Percentiles rank a stretch among this genome's conserved stretches.
Conservation (phyloP, 2,797 vertebrate species). For the Crocodylus rhombifer region DNA sequence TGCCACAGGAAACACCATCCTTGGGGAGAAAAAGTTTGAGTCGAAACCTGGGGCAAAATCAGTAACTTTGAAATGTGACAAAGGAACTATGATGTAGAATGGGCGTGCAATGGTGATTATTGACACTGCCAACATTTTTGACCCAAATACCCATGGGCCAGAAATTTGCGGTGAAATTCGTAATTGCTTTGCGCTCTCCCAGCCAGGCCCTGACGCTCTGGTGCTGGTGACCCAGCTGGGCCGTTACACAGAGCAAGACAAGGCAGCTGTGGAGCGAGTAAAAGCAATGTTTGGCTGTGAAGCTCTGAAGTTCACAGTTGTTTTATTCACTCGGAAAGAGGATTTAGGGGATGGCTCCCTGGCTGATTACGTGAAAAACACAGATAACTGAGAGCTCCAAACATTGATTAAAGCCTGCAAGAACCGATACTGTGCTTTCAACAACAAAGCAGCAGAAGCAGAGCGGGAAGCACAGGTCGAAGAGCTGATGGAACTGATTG, state of each 20-base stretch:
- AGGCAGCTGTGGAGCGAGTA: background rate
- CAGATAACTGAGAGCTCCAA: accelerated
- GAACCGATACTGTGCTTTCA: background rate
- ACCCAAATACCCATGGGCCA: no score
- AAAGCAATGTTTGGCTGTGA: background rate
- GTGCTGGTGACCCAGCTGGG: no score
- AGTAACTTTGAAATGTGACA: background rate
- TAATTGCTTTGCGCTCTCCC: no score
- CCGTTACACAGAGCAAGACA: background rate
- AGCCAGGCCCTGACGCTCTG: background rate
- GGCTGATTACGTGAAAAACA: background rate
- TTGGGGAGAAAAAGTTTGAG: background rate
- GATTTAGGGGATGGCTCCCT: background rate
- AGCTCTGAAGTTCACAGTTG: background rate
- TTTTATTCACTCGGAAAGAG: background rate
- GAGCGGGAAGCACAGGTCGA: background rate
- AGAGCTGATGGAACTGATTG: background rate
- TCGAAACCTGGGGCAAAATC: background rate
- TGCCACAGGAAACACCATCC: background rate
- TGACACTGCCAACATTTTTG: conserved; percentile 18
- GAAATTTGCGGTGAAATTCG: background rate
- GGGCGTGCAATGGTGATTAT: background rate
- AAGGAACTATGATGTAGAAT: background rate
- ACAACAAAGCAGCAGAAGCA: background rate
- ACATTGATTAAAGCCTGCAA: background rate